Evolutionary conservation across 2,113 vertebrate genomes (phyloP), one percentile per base, ranked within the genome.

Genomic region (Laticauda laticaudata): DNA sequence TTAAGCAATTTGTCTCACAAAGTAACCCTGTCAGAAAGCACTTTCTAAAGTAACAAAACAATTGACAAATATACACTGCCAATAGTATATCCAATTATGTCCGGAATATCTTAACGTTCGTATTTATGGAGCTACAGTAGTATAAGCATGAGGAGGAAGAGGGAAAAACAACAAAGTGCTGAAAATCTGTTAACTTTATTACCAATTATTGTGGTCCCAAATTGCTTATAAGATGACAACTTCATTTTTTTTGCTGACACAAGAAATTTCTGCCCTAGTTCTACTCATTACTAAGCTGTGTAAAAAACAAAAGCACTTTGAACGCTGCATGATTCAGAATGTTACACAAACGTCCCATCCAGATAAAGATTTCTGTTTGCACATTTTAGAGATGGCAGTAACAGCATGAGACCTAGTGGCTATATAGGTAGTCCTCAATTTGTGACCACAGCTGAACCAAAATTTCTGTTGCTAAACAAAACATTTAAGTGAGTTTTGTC

Each of bases 21-120:
- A n/a, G 14, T 34, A 88, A 90, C 34, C 43, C 26, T 39, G 53
- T 21, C 21, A 86, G 56, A 93, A 93, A 89, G 92, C 89, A 93
- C 88, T 24, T 89, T 75, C 53, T 90, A 93, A 86, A 86, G 24
- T 54, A 92, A 93, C 75, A 86, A 89, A 39, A 85, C 86, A 90
- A 85, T 29, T 85, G 34, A 29, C 26, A 92, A 87, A 85, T 45
- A 87, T 10, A 61, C 29, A 61, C 9, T 54, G 8, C 29, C 7
- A 93, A 87, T 26, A 53, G 18, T 23, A 61, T 90, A 53, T 39
- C 7, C 34, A 61, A 48, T 54, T 2, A 26, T 39, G 43, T 45
- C 23, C 5, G 6, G 43, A 64, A 1, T 23, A 8, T 54, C 4
- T 29, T 29, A 24, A 39, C 86, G 5, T 43, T 89, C 21, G 21